These are phyloP conservation scores for Aptenodytes forsteri DNA, from an alignment of 2,113 vertebrate genomes.

Conservation along the genomic window DNA sequence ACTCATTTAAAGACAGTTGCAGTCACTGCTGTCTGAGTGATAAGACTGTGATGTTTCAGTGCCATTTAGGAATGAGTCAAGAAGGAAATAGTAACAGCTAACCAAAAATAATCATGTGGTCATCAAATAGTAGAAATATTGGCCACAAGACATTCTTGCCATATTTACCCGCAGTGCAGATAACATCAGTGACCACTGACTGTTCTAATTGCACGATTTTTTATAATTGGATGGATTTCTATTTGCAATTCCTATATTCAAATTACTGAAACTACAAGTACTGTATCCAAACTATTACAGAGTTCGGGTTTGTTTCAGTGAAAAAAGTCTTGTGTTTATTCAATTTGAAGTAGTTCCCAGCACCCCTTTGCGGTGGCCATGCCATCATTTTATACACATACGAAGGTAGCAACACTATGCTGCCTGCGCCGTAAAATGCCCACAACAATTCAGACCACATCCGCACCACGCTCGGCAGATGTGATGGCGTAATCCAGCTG, in stretches of 20 bases:
- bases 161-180: neutral
- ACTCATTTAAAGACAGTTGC: neutral
- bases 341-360: neutral
- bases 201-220: neutral
- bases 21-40: neutral
- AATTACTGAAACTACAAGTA: neutral
- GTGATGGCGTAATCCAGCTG: neutral
- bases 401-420: neutral
- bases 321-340: neutral
- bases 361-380: neutral
- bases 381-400: neutral
- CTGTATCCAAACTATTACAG: neutral
- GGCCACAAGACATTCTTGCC: neutral
- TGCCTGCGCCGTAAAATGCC: neutral
- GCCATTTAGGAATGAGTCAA: conserved; percentile 3
- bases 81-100: conserved; percentile 3
- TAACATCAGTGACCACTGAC: neutral
- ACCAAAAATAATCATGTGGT: neutral
- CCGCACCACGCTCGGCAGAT: accelerated
- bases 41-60: neutral
- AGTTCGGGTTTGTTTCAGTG: neutral
- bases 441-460: neutral
- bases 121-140: conserved; percentile 8
- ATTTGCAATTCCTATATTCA: neutral
- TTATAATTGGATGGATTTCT: neutral